These are phyloP conservation scores for Drosophila neutralis DNA, from an alignment of 2,888 invertebrate genomes.

Conservation along the genomic window DNA sequence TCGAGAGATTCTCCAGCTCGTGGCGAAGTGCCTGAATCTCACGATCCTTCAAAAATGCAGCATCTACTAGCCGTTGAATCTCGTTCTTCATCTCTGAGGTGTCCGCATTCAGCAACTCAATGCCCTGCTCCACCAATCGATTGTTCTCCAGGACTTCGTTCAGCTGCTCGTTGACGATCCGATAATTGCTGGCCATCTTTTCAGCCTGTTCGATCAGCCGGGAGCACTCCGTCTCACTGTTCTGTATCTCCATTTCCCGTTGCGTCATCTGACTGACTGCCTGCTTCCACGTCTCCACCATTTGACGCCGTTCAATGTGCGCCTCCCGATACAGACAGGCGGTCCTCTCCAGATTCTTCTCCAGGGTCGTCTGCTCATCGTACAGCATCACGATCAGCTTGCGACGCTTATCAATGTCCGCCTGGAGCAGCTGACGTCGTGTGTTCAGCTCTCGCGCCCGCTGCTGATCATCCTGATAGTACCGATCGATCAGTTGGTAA, in stretches of 20 bases:
- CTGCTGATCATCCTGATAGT: constrained; percentile 89
- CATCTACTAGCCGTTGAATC: constrained; percentile 82
- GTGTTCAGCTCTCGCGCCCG: constrained; percentile 88
- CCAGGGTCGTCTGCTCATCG: constrained; percentile 86
- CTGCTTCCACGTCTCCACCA: constrained; percentile 90
- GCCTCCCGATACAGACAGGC: constrained; percentile 86
- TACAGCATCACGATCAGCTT: constrained; percentile 85
- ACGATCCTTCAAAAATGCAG: constrained; percentile 82
- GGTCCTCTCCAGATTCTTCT: constrained; percentile 86
- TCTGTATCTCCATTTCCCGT: constrained; percentile 88
- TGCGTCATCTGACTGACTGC: constrained; percentile 89
- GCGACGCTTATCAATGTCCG: constrained; percentile 85
- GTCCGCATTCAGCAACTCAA: constrained; percentile 83
- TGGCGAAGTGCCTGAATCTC: constrained; percentile 82
- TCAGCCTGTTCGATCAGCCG: constrained; percentile 72
- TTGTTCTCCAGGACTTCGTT: constrained; percentile 86
- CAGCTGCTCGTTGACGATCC: constrained; percentile 85
- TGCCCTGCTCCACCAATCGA: constrained; percentile 84
- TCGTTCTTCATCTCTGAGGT: constrained; percentile 82
- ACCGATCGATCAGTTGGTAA: constrained; percentile 89
- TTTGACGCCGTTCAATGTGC: constrained; percentile 88
- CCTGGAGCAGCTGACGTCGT: constrained; percentile 86
- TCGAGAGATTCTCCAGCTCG: constrained; percentile 80
- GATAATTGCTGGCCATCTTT: constrained; percentile 83
- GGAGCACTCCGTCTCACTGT: constrained; percentile 84